Conservation (phyloP, 2,113 vertebrate genomes). For the Uria aalge region DNA sequence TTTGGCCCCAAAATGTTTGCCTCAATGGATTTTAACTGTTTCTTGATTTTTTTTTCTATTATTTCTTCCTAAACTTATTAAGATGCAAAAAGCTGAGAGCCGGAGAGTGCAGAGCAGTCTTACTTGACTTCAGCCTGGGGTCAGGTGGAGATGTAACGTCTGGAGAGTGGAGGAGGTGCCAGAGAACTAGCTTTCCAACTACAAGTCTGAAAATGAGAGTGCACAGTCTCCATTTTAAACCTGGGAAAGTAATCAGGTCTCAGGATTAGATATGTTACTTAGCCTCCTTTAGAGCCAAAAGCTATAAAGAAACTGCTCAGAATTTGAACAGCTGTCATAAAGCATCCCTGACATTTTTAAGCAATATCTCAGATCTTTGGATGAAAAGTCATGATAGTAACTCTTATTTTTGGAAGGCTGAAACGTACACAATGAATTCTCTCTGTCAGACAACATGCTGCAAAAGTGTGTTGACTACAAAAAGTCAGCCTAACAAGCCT, state of each 20-base stretch:
- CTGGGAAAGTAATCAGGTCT: constrained; percentile 6
- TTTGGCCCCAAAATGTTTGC: not conserved
- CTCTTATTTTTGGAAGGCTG: constrained; percentile 15
- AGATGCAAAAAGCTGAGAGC: not conserved
- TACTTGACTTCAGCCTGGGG: not conserved
- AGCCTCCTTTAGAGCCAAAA: constrained; percentile 6
- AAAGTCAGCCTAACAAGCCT: not conserved
- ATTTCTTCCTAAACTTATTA: not conserved
- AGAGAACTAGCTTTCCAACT: not conserved
- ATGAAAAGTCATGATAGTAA: constrained; percentile 10
- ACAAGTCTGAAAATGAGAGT: not conserved
- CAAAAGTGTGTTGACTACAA: not conserved
- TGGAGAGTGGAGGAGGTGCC: not conserved
- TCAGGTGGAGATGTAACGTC: not conserved
- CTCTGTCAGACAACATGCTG: not conserved
- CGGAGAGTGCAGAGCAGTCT: not conserved
- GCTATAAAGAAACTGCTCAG: constrained; percentile 20
- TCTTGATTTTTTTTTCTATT: not conserved
- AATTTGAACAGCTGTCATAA: constrained; percentile 41
- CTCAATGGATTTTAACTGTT: not conserved
- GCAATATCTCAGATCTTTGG: constrained; percentile 43
- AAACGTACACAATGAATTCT: constrained; percentile 22
- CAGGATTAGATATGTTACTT: constrained; percentile 21
- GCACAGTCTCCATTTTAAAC: not conserved
- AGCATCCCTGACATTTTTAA: constrained; percentile 41